Base-by-base conservation (phyloP, 2,113 vertebrate species). In the Columbina picui region DNA sequence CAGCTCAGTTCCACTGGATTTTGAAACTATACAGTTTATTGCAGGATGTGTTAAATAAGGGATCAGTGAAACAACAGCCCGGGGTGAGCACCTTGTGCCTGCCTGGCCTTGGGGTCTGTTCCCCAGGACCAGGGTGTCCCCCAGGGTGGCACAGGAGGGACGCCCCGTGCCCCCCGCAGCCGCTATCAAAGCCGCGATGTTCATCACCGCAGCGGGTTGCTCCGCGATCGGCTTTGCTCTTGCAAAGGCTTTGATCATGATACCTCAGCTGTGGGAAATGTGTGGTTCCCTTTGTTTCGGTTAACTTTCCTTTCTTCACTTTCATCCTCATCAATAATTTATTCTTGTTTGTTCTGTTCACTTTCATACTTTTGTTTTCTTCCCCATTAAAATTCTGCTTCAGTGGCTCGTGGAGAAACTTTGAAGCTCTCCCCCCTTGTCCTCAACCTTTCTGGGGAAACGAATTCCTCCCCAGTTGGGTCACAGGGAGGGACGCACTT, bases 241-340 rank as follows among this genome's bases (percentile, higher is more conserved):
- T 18, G 10, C 6, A 1, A 14, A 81, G 4, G 81, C 95, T 96
- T 95, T 96, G 95, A 95, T 95, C 81, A 14, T 1, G 77, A 20
- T 65, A 60, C 53, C 89, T 94, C 81, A 64, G 91, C 87, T 64
- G 73, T 20, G 84, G 94, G 91, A 81, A 92, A 47, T 3, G 73
- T 2, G 26, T 59, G 77, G 38, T 68, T 97, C 93, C 84, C 89
- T 96, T 94, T 94, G 93, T 93, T 89, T 94, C 69, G 2, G 18
- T 87, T 94, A 95, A 95, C 87, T 91, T 91, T n/a, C 81, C 89
- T 68, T 82, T 95, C 91, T 94, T 95, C 91, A 12, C 95, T 96
- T 97, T 95, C 93, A 96, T 94, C 95, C 93, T 91, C 74, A 71
- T 84, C 36, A 94, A 93, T 93, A 73, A 96, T 96, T 89, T 87